Percentiles rank a stretch among this genome's conserved stretches.
phyloP scores from a whole-genome alignment of 2,113 vertebrate genomes.

The Caracal caracal region DNA sequence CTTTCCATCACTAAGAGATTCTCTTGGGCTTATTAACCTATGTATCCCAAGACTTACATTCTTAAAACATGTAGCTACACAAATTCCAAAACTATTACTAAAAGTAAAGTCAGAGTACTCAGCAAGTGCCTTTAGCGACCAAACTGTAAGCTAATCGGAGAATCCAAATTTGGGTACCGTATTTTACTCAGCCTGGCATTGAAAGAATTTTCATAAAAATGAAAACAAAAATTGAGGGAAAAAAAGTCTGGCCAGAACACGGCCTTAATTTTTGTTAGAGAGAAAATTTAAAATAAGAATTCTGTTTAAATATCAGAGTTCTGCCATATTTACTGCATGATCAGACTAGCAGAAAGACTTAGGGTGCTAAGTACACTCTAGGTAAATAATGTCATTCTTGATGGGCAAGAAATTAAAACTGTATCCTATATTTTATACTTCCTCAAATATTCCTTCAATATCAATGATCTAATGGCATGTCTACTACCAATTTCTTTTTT shows the following conservation, averaged over 20 bases:
- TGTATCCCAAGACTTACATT: slow-evolving; percentile 40
- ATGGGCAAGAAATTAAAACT: background rate
- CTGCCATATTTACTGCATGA: background rate
- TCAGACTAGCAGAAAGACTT: background rate
- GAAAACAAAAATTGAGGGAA: background rate
- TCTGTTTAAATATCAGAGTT: background rate
- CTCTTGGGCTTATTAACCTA: slow-evolving; percentile 13
- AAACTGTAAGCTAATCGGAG: slow-evolving; percentile 36
- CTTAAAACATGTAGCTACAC: slow-evolving; percentile 47
- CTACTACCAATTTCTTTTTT: background rate
- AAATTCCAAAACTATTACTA: slow-evolving; percentile 67
- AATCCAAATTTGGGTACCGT: background rate
- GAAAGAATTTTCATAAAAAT: slow-evolving; percentile 55
- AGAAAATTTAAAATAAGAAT: background rate
- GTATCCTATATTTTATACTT: background rate
- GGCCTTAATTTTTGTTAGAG: background rate
- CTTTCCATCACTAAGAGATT: slow-evolving; percentile 44
- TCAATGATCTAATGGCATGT: background rate
- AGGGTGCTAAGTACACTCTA: background rate
- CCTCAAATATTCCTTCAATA: background rate
- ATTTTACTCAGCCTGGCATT: slow-evolving; percentile 36
- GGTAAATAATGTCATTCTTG: background rate
- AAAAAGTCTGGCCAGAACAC: background rate
- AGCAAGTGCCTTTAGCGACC: background rate
- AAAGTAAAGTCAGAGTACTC: slow-evolving; percentile 53